Percentiles rank a stretch among this genome's conserved stretches.
phyloP scores from a whole-genome alignment of 2,888 invertebrate genomes.

The Diarsia dahlii region DNA sequence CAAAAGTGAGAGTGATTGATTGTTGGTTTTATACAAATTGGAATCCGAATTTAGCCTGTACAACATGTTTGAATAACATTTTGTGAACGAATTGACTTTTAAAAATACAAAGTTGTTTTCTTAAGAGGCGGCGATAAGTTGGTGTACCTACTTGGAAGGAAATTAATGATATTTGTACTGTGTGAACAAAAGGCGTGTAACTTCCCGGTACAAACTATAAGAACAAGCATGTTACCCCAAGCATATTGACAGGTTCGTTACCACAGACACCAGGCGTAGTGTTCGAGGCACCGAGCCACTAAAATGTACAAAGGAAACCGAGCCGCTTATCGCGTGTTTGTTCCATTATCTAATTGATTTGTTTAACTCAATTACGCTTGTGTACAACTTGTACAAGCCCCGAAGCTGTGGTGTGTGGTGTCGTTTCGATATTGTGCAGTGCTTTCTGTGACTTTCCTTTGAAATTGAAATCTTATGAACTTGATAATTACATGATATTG shows the following conservation, averaged over 20 bases:
- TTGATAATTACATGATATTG: constrained; percentile 1
- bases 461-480: not conserved
- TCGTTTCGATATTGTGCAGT: constrained; percentile 34
- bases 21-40: constrained; percentile 60
- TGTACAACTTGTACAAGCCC: constrained; percentile 40
- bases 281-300: constrained; percentile 34
- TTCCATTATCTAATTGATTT: constrained; percentile 53
- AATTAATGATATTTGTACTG: constrained; percentile 35
- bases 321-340: constrained; percentile 38
- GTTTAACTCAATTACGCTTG: constrained; percentile 55
- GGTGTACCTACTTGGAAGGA: constrained; percentile 20
- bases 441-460: constrained; percentile 33
- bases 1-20: constrained; percentile 57
- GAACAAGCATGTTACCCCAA: constrained; percentile 49
- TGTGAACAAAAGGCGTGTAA: constrained; percentile 2
- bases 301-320: constrained; percentile 47
- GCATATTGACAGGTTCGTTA: constrained; percentile 51
- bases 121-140: constrained; percentile 14
- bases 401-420: constrained; percentile 50
- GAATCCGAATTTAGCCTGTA: constrained; percentile 39
- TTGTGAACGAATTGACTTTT: constrained; percentile 18
- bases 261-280: constrained; percentile 24
- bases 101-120: constrained; percentile 29
- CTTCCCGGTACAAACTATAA: constrained; percentile 15
- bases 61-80: constrained; percentile 54